phyloP scores from a whole-genome alignment of 2,113 vertebrate genomes.

The Oreochromis niloticus region DNA sequence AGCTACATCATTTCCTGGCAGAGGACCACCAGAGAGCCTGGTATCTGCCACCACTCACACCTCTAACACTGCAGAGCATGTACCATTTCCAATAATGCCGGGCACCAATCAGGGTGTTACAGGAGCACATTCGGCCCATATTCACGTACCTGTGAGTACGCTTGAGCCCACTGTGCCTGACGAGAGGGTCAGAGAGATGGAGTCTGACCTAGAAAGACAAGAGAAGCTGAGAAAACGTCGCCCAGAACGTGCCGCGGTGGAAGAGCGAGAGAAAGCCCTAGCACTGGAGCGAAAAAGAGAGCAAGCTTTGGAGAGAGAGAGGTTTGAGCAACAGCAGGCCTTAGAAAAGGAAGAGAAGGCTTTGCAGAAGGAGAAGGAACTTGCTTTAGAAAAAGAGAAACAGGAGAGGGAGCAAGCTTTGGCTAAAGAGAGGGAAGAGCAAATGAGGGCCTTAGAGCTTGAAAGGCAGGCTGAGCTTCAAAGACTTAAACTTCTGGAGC shows the following conservation, averaged over 20 bases:
- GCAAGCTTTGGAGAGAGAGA: constrained; percentile 45
- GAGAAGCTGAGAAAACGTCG: constrained; percentile 43
- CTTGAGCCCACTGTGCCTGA: constrained; percentile 46
- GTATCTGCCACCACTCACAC: constrained; percentile 62
- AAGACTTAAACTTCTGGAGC: constrained; percentile 38
- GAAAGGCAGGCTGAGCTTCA: constrained; percentile 48
- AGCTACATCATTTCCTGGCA: constrained; percentile 21
- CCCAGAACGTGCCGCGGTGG: constrained; percentile 14
- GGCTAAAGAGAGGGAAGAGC: constrained; percentile 44
- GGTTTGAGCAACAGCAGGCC: constrained; percentile 42
- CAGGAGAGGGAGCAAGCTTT: constrained; percentile 41
- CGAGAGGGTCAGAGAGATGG: constrained; percentile 39
- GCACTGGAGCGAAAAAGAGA: constrained; percentile 44
- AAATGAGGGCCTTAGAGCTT: constrained; percentile 33
- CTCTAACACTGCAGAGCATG: constrained; percentile 47
- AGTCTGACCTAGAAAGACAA: constrained; percentile 43
- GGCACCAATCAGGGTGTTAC: constrained; percentile 43
- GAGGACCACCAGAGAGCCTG: constrained; percentile 44
- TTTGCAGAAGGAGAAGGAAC: constrained; percentile 39
- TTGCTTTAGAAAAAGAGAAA: constrained; percentile 44
- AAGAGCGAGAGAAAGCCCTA: constrained; percentile 39
- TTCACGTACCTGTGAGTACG: constrained; percentile 57
- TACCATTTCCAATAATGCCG: constrained; percentile 44
- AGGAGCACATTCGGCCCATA: constrained; percentile 34
- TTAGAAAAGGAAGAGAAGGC: constrained; percentile 55